Conservation (phyloP, 2,888 invertebrate species). For the Hoplodrina ambigua region DNA sequence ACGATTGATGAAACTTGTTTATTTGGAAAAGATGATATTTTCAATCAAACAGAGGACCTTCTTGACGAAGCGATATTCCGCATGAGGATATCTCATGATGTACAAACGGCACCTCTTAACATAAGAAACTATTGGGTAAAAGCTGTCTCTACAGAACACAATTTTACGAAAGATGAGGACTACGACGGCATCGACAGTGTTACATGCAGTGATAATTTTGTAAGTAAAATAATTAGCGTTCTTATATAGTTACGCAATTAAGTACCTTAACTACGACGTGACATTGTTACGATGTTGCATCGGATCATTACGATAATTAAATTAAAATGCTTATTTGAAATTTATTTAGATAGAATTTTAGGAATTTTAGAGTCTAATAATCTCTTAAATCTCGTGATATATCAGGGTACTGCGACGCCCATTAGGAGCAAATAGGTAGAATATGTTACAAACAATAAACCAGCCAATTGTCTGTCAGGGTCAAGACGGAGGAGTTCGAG, state of each 20-base stretch:
- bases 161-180: constrained; percentile 72
- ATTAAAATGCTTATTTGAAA: background rate
- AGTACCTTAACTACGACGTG: too few relatives aligned
- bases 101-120: constrained; percentile 71
- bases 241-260: too few relatives aligned
- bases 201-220: constrained; percentile 80
- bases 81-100: constrained; percentile 79
- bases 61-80: constrained; percentile 71
- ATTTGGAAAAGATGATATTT: constrained; percentile 78
- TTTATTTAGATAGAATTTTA: background rate
- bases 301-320: too few relatives aligned
- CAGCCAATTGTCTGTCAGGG: constrained; percentile 59
- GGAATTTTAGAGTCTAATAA: background rate
- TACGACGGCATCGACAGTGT: constrained; percentile 75
- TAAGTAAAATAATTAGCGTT: constrained; percentile 39
- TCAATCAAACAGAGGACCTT: constrained; percentile 73
- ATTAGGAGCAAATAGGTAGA: constrained; percentile 10
- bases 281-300: too few relatives aligned
- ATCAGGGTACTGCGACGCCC: background rate
- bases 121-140: constrained; percentile 79
- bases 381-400: background rate
- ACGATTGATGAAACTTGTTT: constrained; percentile 81
- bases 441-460: constrained; percentile 30
- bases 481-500: constrained; percentile 71
- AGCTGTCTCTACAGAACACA: constrained; percentile 74